Evolutionary conservation across 2,888 invertebrate species (phyloP).

Genomic region (Clivina fossor): DNA sequence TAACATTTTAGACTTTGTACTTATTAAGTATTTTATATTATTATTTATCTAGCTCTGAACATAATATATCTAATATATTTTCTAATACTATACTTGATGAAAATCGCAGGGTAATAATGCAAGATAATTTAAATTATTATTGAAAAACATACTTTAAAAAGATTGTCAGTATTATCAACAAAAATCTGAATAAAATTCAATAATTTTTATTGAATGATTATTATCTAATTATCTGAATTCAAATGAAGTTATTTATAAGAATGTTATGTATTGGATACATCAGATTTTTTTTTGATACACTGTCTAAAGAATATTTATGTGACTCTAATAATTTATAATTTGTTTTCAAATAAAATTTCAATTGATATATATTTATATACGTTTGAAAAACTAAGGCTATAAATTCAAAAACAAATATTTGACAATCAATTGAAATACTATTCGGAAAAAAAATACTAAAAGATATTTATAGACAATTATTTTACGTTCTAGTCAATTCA

Average conservation of each 20-base stretch:
- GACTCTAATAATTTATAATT: not conserved
- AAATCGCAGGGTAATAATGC: no score
- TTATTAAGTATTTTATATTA: no score
- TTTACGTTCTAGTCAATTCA: conserved; percentile 10
- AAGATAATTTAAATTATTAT: no score
- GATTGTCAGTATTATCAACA: no score
- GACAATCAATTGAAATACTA: not conserved
- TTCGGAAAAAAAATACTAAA: not conserved
- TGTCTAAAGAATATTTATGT: not conserved
- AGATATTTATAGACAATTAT: conserved; percentile 1
- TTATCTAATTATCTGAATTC: not conserved
- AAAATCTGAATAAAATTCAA: no score
- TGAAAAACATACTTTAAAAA: no score
- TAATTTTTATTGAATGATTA: conserved; percentile 8
- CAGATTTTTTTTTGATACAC: not conserved
- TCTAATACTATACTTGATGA: no score
- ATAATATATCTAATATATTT: no score
- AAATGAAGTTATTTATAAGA: conserved; percentile 3
- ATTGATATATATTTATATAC: not conserved
- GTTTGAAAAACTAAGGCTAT: no score
- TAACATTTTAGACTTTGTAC: no score
- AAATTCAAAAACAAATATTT: no score
- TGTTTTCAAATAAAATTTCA: not conserved
- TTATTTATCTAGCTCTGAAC: no score
- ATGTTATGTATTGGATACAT: conserved; percentile 7